These are phyloP conservation scores for Dicyrtomina minuta DNA, from an alignment of 2,888 invertebrate genomes.

Conservation along the genomic window DNA sequence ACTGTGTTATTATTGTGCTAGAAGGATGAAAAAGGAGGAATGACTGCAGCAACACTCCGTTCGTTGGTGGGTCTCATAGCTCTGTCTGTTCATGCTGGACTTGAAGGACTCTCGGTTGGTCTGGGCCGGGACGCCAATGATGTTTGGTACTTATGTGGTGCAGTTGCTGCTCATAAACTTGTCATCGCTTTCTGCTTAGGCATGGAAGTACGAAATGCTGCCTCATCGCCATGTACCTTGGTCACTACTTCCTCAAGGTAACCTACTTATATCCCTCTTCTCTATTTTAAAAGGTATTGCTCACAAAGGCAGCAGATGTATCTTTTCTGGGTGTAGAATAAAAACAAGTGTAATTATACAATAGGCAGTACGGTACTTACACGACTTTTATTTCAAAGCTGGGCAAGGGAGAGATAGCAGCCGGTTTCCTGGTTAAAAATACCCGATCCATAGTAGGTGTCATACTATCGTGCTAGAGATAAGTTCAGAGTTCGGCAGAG, in stretches of 20 bases:
- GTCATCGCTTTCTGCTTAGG: constrained; percentile 87
- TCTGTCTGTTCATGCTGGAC: constrained; percentile 79
- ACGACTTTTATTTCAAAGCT: too few species aligned
- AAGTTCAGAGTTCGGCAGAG: too few species aligned
- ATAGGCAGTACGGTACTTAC: too few species aligned
- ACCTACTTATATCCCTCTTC: too few species aligned
- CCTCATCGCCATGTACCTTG: constrained; percentile 50
- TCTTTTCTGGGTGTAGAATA: neutral
- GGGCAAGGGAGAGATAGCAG: too few species aligned
- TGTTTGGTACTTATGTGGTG: constrained; percentile 79
- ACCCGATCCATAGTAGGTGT: too few species aligned
- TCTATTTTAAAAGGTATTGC: neutral
- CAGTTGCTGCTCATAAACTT: constrained; percentile 80
- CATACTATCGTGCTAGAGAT: too few species aligned
- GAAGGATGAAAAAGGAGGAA: constrained; percentile 40
- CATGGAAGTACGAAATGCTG: constrained; percentile 64
- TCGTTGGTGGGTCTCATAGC: constrained; percentile 79
- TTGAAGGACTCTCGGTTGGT: constrained; percentile 82
- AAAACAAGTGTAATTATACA: neutral
- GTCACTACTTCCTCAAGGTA: constrained; percentile 51
- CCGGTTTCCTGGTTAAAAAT: too few species aligned
- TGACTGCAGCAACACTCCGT: constrained; percentile 60
- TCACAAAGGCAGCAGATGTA: neutral
- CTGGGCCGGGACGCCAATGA: constrained; percentile 66
- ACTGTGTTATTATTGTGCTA: neutral